Evolutionary conservation across 2,888 invertebrate species (phyloP), one percentile per base, ranked within the genome.

Genomic region (Drosophila tanythrix): DNA sequence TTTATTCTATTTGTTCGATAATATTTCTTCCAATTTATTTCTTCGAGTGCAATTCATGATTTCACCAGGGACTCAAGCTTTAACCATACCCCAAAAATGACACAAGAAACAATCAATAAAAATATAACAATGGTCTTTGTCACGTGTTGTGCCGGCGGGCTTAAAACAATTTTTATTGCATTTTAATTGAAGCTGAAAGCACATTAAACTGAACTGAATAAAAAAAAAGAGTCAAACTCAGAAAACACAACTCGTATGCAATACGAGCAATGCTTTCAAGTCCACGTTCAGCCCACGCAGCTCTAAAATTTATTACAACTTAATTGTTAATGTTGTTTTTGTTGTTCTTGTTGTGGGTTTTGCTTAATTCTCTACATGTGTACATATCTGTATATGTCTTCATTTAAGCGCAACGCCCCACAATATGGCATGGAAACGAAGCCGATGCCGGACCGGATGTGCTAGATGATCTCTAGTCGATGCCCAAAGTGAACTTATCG

Each of bases 261-360:
- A 13, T 43, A 15, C 11, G 8, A 53, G 21, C n/a, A 13, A 18
- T 8, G 38, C n/a, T 25, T 25, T 46, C 27, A 55, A 55, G 38
- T 48, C n/a, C 57, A 60, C 59, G 73, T 68, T 70, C 72, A 61
- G 53, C 87, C 85, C 88, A 87, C 85, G 81, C 88, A 72, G 60
- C 57, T 64, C 70, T 67, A 50, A 74, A 88, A 87, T 87, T 83
- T 87, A 83, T 86, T 83, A 78, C 87, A 82, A 78, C 79, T 88
- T 87, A 88, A 87, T 88, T 88, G 80, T 81, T 75, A 76, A 75
- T 70, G 73, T 79, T 63, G 27, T 70, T 70, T 27, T 69, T 71
- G 48, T 60, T 66, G 43, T 72, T 70, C 36, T 51, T 59, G 31
- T 59, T 38, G 62, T 70, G 48, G 58, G 7, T 50, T 43, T 50